Evolutionary conservation across 2,797 vertebrate species (phyloP).

Genomic region (Eidolon dupreanum): DNA sequence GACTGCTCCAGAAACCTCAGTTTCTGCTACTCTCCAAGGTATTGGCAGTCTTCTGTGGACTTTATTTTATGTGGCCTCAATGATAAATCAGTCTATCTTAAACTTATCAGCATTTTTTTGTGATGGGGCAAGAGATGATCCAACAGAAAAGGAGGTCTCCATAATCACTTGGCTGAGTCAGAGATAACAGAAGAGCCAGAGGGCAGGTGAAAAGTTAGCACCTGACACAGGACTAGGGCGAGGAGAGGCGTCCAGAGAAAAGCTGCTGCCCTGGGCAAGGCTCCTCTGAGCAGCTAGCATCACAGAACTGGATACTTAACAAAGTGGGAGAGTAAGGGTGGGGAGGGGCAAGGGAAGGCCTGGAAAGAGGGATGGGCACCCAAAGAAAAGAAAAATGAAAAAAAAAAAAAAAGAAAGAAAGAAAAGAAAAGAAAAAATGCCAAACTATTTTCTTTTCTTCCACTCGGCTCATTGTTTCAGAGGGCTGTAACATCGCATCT

Average conservation of each 20-base stretch:
- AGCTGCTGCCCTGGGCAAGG: not conserved
- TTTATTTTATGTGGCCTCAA: not conserved
- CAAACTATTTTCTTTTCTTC: not conserved
- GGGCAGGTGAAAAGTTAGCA: not conserved
- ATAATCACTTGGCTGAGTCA: conserved; percentile 5
- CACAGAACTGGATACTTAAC: not conserved
- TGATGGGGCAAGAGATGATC: not conserved
- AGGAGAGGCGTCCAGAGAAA: not conserved
- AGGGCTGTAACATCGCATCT: not conserved
- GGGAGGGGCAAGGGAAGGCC: no score
- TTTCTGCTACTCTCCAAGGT: not conserved
- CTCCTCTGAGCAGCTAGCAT: not conserved
- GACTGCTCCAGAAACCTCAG: not conserved
- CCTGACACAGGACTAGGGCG: not conserved
- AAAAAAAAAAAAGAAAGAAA: not conserved
- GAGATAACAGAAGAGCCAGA: not conserved
- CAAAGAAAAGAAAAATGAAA: not conserved
- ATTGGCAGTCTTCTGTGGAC: not conserved
- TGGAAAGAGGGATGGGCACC: not conserved
- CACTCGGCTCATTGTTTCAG: not conserved
- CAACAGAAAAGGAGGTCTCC: not conserved
- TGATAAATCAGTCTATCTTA: not conserved
- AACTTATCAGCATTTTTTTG: not conserved
- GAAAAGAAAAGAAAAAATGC: no score
- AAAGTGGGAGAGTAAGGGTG: not conserved